Base-by-base conservation (phyloP, 2,113 vertebrate species). In the Calonectris borealis region DNA sequence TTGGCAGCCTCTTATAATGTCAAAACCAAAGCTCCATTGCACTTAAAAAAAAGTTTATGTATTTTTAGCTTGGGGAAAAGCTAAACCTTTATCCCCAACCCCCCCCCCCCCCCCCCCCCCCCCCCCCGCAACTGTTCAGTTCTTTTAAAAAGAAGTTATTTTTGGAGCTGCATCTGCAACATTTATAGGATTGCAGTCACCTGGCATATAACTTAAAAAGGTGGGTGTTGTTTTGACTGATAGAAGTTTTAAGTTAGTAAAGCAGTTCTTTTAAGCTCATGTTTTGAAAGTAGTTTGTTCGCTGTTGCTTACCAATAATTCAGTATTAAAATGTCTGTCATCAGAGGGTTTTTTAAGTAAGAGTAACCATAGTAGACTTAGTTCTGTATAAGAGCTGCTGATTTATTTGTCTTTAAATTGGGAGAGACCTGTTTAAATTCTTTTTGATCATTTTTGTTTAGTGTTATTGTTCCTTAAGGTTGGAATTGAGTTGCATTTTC, bases 101-200 rank as follows among this genome's bases (percentile, higher is more conserved):
- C 13, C 4, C 8, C 3, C 8, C 5, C 13, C 8, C 12, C 4
- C 38, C 20, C 5, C 38, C 20, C 5, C 17, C 13, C 4, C 8
- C 3, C 8, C 5, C 13, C 8, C 12, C 4, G 7, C 13, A 61
- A 3, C 25, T 29, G 48, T 78, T 84, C 4, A 25, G 25, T 62
- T 68, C 22, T 65, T 82, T 84, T 51, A 6, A 60, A 82, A 62
- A 66, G 0, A 55, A 2, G 2, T 44, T 79, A 11, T 32, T 88
- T 94, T 86, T 87, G 52, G 65, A 75, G 8, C 34, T 64, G 6
- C 54, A 34, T 60, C n/a, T 89, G 57, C 27, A 46, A 8, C 62
- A 19, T 60, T 84, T 88, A 46, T 48, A 84, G 48, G 20, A 55
- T 75, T 75, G 32, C n/a, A 76, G 48, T 89, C 25, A 86, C 66